Conservation (phyloP, 2,888 invertebrate genomes). For the Cheilosia vernalis region DNA sequence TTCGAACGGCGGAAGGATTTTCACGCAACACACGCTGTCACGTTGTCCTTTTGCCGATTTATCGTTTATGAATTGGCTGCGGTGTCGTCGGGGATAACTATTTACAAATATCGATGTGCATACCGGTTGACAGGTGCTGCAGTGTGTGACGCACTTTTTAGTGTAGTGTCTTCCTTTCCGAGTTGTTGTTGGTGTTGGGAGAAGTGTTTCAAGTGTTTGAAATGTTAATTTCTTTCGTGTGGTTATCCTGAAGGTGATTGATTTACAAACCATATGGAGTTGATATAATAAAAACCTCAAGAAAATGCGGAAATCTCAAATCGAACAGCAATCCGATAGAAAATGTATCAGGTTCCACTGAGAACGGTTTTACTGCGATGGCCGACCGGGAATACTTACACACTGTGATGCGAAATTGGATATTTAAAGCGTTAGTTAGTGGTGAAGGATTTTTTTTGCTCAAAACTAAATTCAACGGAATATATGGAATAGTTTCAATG, state of each 20-base stretch:
- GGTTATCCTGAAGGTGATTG: constrained; percentile 24
- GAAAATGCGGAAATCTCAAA: constrained; percentile 26
- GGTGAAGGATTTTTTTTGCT: not conserved
- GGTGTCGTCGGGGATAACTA: constrained; percentile 21
- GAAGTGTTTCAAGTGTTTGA: not conserved
- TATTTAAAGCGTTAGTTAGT: constrained; percentile 48
- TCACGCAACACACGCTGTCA: constrained; percentile 78
- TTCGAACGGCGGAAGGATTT: constrained; percentile 82
- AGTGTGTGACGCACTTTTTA: constrained; percentile 31
- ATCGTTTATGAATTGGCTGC: constrained; percentile 36
- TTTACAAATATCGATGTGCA: constrained; percentile 50
- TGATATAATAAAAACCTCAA: constrained; percentile 19
- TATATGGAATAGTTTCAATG: too few species aligned
- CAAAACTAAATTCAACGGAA: too few species aligned
- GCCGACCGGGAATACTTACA: constrained; percentile 41
- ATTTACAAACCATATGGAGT: constrained; percentile 40
- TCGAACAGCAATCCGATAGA: constrained; percentile 21
- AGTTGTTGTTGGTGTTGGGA: not conserved
- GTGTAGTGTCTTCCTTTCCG: constrained; percentile 26
- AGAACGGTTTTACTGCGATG: constrained; percentile 22
- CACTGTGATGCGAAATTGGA: constrained; percentile 46
- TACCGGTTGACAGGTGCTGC: constrained; percentile 56
- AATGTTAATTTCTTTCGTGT: constrained; percentile 14
- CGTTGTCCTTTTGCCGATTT: constrained; percentile 50
- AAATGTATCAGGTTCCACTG: constrained; percentile 56